phyloP scores from a whole-genome alignment of 2,888 invertebrate species.

The Arrhopalites spinosus region DNA sequence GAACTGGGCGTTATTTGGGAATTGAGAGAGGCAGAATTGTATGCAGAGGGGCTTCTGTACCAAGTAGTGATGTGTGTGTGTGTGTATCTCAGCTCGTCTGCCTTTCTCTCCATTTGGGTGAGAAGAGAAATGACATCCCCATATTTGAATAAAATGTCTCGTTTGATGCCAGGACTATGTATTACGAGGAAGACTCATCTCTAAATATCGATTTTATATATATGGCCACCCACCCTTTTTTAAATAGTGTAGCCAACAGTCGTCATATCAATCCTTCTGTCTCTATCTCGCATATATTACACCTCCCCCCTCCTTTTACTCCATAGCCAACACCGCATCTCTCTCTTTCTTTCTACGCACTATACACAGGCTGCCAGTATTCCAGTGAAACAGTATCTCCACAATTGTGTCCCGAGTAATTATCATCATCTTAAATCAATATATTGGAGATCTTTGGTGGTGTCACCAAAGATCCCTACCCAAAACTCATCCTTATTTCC shows the following conservation, averaged over 20 bases:
- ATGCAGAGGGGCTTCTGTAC: not conserved
- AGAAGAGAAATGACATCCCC: constrained; percentile 51
- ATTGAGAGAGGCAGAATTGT: not conserved
- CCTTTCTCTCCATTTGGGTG: constrained; percentile 20
- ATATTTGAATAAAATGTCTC: constrained; percentile 51
- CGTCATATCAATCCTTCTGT: constrained; percentile 9
- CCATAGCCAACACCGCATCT: not conserved
- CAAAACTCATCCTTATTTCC: constrained; percentile 9
- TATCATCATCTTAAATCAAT: constrained; percentile 55
- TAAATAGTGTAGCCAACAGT: constrained; percentile 20
- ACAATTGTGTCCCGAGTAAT: constrained; percentile 57
- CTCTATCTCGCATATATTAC: not conserved
- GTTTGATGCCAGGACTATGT: constrained; percentile 41
- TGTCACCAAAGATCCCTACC: constrained; percentile 31
- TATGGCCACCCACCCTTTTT: constrained; percentile 50
- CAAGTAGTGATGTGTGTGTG: not conserved
- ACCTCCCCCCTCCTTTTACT: not conserved
- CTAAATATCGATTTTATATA: constrained; percentile 55
- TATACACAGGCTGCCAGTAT: too few species aligned
- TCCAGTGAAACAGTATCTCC: constrained; percentile 50
- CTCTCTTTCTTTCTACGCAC: too few species aligned
- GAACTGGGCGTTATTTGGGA: not conserved
- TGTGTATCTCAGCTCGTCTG: constrained; percentile 6
- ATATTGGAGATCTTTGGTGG: constrained; percentile 36
- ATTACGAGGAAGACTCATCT: constrained; percentile 50